Percentiles rank a stretch among this genome's conserved stretches.
Conservation (phyloP, 1,140 invertebrate species). For the Armadillidium nasatum region DNA sequence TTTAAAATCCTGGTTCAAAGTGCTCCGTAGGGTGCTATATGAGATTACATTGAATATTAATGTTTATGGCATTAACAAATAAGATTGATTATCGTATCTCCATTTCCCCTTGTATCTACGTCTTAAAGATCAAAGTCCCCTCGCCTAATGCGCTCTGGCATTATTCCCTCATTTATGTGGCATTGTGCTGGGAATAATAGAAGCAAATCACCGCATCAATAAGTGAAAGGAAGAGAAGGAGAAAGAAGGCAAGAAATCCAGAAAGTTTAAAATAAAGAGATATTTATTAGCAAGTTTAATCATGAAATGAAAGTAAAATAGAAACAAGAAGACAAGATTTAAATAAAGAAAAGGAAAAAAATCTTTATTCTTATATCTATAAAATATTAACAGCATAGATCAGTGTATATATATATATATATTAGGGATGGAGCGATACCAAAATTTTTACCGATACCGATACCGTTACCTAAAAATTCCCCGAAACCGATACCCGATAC, state of each 20-base stretch:
- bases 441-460: too few relatives aligned
- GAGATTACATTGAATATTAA: background rate
- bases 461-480: too few relatives aligned
- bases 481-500: too few relatives aligned
- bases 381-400: too few relatives aligned
- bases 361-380: too few relatives aligned
- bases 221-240: background rate
- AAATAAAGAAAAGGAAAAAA: too few relatives aligned
- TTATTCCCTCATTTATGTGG: conserved; percentile 8
- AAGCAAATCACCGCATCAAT: background rate
- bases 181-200: background rate
- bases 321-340: too few relatives aligned
- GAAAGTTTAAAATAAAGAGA: too few relatives aligned
- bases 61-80: background rate
- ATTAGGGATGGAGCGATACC: too few relatives aligned
- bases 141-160: background rate
- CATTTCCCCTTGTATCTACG: background rate
- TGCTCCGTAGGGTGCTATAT: background rate
- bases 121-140: conserved; percentile 9
- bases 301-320: too few relatives aligned
- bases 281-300: too few relatives aligned
- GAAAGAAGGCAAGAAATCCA: background rate
- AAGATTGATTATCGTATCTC: background rate
- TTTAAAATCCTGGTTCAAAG: background rate
- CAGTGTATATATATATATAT: too few relatives aligned